Evolutionary conservation across 2,113 vertebrate species (phyloP), one percentile per base, ranked within the genome.

Genomic region (Pteruthius melanotis): DNA sequence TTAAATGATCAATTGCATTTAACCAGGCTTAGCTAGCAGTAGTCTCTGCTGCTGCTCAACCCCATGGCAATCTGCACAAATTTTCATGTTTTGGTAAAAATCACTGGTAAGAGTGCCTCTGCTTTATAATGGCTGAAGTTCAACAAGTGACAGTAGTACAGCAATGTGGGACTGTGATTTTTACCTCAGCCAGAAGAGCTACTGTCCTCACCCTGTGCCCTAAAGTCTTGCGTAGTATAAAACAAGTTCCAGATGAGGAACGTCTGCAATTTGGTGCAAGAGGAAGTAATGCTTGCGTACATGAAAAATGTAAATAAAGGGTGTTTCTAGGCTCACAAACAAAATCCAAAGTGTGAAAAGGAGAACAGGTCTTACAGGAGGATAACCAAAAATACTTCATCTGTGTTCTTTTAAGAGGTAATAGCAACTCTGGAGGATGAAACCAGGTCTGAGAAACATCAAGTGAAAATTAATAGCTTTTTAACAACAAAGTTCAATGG

Each of bases 401-500:
- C 39, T 66, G 42, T 54, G 39, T 60, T 60, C 50, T 57, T 90
- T 76, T 72, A 24, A 18, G 27, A 10, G 23, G 35, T 14, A 91
- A 57, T 4, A 77, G 39, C 47, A 30, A 19, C 70, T 96, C 72
- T 83, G 66, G 42, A 77, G 60, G 71, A 45, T 78, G 56, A 90
- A 90, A 70, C 33, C 53, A 78, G 52, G 42, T 57, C 54, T 77
- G 54, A 68, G 75, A 86, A 90, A 77, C 3, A 1, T 57, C 66
- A 85, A 33, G 79, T 83, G 63, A 87, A 82, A 93, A 95, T 53
- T 30, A 85, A 65, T 66, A 64, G 49, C 27, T 80, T 89, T 83
- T 90, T 33, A 90, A 61, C 31, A 89, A 37, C 23, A 15, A 68
- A 59, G 31, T 68, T 89, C 72, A 89, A 33, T 20, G n/a, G 69